Evolutionary conservation across 2,113 vertebrate species (phyloP).

Genomic region (Australoheros scitulus): DNA sequence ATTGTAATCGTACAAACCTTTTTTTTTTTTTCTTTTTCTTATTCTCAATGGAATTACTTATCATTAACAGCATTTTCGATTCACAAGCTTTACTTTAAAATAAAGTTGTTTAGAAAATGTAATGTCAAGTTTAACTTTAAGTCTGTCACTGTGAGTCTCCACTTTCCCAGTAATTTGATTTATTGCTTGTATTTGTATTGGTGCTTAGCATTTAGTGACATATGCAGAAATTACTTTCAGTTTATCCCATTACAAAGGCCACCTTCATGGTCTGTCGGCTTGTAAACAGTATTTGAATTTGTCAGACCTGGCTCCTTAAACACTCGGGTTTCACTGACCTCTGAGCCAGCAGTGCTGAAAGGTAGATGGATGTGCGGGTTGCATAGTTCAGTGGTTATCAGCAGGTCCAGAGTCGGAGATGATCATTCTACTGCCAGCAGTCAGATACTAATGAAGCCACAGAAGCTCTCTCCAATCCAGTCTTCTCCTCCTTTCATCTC

Average conservation of each 20-base stretch:
- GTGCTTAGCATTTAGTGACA: constrained; percentile 2
- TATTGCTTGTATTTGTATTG: not conserved
- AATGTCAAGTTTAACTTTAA: not conserved
- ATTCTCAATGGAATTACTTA: not conserved
- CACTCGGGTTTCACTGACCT: constrained; percentile 16
- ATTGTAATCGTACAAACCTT: not conserved
- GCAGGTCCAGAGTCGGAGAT: constrained; percentile 43
- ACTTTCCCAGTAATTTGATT: not conserved
- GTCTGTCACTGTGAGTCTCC: not conserved
- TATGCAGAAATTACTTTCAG: not conserved
- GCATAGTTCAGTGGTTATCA: constrained; percentile 32
- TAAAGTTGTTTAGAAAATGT: constrained; percentile 5
- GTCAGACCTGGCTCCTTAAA: constrained; percentile 15
- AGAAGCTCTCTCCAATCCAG: not conserved
- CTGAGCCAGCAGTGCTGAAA: not conserved
- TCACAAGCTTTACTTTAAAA: not conserved
- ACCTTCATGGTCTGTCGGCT: not conserved
- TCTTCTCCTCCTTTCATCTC: constrained; percentile 27
- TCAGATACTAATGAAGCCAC: constrained; percentile 37
- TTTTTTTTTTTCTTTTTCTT: not conserved
- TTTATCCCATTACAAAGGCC: constrained; percentile 15
- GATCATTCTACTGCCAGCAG: not conserved
- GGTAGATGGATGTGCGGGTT: constrained; percentile 13
- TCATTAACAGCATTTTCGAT: not conserved
- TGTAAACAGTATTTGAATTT: constrained; percentile 7